Evolutionary conservation across 2,888 invertebrate species (phyloP), one percentile per base, ranked within the genome.

Genomic region (Lepeophtheirus nordmannii): DNA sequence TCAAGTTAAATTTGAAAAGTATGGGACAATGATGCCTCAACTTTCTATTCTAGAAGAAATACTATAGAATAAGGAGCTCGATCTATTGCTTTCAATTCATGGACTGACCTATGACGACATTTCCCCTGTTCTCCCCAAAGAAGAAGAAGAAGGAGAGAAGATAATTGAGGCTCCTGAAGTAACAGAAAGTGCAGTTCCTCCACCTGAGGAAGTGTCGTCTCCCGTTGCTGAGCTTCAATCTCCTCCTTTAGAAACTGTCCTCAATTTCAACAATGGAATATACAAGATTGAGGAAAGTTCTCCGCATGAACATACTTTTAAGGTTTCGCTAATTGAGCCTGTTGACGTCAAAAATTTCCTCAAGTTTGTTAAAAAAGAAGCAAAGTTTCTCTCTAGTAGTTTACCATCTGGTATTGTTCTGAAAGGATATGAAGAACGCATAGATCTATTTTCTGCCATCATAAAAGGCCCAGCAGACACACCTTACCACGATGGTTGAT

Each of bases 401-500:
- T 79, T 96, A 65, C 94, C 96, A 0, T 81, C 85, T 1, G 93
- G 93, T 57, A 89, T 94, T 56, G 83, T 86, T 80, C 85, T 89
- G 12, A 85, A 87, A 71, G 86, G 86, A 41, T 93, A 84, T 77
- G 89, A 90, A 73, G 89, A 93, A 75, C 83, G 94, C 70, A 86
- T 93, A 81, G 93, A 94, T 78, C 78, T 94, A 68, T 82, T 88
- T 67, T 90, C 91, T 1, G 86, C 90, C 65, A 88, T 96, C 89
- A 89, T 96, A 71, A 82, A 85, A 65, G 94, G 94, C 0, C 94
- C 94, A 1, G 82, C 83, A 69, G 85, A 86, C 71, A 96, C 94
- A 0, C 94, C 96, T 0, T 96, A 94, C 76, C 91, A 94, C 76
- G 92, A 89, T 74, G 93, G 92, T 0, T 79, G 94, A 70, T 96